phyloP scores from a whole-genome alignment of 1,140 invertebrate genomes.

The Drosophila sproati region DNA sequence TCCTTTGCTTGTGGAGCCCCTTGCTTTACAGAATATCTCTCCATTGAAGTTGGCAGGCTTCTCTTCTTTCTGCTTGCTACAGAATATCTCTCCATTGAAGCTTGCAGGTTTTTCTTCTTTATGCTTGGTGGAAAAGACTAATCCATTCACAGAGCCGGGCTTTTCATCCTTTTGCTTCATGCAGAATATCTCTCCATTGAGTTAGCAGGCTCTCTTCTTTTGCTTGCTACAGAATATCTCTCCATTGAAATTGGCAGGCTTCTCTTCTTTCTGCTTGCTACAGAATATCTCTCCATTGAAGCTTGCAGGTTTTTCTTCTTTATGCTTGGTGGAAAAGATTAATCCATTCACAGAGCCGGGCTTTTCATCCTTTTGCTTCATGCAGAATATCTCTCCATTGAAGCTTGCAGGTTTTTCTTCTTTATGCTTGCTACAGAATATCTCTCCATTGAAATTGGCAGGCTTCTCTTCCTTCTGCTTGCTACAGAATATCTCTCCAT shows the following conservation, averaged over 20 bases:
- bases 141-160: too few species aligned
- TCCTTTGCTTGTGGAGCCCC: too few species aligned
- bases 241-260: neutral
- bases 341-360: neutral
- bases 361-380: slow-evolving; percentile 1
- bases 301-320: neutral
- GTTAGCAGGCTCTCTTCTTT: too few species aligned
- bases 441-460: neutral
- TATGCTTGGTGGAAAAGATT: neutral
- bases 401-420: neutral
- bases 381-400: neutral
- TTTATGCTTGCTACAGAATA: neutral
- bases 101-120: slow-evolving; percentile 1
- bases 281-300: too few species aligned
- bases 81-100: neutral
- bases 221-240: too few species aligned
- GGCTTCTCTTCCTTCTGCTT: slow-evolving; percentile 17
- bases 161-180: too few species aligned
- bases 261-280: neutral
- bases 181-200: too few species aligned
- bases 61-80: neutral
- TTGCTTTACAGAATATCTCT: neutral
- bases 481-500: neutral
- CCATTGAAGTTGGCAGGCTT: neutral
- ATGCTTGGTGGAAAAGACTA: neutral